Evolutionary conservation across 2,888 invertebrate species (phyloP).

Genomic region (Pristionchus maxplancki): DNA sequence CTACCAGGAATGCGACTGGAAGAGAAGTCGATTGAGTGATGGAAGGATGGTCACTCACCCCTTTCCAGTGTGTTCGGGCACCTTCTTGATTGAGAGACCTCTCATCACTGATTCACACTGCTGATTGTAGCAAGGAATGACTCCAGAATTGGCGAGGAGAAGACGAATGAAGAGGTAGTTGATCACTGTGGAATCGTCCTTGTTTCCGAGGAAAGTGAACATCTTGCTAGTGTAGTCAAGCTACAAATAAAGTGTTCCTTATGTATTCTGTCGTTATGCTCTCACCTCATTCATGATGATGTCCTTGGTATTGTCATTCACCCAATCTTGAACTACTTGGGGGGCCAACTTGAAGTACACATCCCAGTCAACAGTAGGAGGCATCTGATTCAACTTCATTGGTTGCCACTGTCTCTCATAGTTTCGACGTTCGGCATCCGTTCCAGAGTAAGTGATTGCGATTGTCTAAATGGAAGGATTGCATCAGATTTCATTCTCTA

Average conservation of each 20-base stretch:
- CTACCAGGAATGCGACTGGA: conserved; percentile 12
- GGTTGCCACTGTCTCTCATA: conserved; percentile 27
- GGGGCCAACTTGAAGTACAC: neutral
- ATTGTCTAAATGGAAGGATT: neutral
- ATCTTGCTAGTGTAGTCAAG: neutral
- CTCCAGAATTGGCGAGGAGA: conserved; percentile 57
- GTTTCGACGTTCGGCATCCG: conserved; percentile 4
- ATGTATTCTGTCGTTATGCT: neutral
- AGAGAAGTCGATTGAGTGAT: neutral
- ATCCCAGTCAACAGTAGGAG: conserved; percentile 16
- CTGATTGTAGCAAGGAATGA: conserved; percentile 22
- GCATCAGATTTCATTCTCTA: neutral
- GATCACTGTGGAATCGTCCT: conserved; percentile 52
- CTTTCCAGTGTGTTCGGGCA: conserved; percentile 32
- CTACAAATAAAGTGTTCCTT: conserved; percentile 1
- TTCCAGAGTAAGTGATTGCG: neutral
- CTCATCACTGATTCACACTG: neutral
- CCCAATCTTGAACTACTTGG: neutral
- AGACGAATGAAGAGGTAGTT: conserved; percentile 64
- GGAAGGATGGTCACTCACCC: neutral
- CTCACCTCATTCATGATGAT: conserved; percentile 53
- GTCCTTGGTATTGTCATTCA: conserved; percentile 52
- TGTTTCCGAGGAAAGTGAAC: neutral
- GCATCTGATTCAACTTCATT: neutral
- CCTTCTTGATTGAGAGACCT: neutral